These are phyloP conservation scores for Rostratula benghalensis DNA, from an alignment of 2,113 vertebrate genomes.

Conservation along the genomic window DNA sequence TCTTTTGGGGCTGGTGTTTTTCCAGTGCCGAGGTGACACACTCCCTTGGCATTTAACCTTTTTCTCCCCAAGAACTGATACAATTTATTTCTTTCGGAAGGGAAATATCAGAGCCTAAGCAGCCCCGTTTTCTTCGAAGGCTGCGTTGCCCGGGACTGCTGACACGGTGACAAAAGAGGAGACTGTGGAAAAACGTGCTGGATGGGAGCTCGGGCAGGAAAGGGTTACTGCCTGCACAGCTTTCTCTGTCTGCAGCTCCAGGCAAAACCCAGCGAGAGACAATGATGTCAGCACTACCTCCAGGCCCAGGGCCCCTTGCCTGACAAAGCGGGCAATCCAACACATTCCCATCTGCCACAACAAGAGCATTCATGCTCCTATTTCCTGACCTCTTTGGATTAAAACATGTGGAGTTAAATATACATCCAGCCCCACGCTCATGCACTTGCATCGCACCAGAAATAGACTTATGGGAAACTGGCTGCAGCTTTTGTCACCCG, in stretches of 20 bases:
- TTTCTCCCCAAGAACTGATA: neutral
- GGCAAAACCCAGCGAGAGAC: conserved; percentile 67
- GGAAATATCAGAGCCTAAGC: neutral
- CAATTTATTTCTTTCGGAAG: conserved; percentile 32
- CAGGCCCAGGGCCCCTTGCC: conserved; percentile 73
- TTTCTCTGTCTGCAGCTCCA: conserved; percentile 69
- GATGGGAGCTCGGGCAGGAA: conserved; percentile 6
- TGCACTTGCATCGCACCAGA: conserved; percentile 43
- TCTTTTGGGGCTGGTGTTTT: conserved; percentile 20
- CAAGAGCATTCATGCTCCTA: conserved; percentile 74
- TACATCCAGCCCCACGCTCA: conserved; percentile 48
- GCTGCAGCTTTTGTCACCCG: conserved; percentile 58
- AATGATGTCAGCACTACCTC: conserved; percentile 84
- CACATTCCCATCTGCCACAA: conserved; percentile 79
- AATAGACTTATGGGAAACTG: conserved; percentile 67
- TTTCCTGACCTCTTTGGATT: conserved; percentile 73
- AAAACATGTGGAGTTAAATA: conserved; percentile 71
- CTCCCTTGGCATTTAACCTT: neutral
- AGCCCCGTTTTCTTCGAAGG: neutral
- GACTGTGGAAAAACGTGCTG: neutral
- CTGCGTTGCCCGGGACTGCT: neutral
- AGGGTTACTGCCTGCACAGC: conserved; percentile 71
- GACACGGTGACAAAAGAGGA: conserved; percentile 1
- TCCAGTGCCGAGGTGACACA: neutral
- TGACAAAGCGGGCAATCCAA: conserved; percentile 79